phyloP scores from a whole-genome alignment of 2,113 vertebrate species.

The Paracanthobrama guichenoti region DNA sequence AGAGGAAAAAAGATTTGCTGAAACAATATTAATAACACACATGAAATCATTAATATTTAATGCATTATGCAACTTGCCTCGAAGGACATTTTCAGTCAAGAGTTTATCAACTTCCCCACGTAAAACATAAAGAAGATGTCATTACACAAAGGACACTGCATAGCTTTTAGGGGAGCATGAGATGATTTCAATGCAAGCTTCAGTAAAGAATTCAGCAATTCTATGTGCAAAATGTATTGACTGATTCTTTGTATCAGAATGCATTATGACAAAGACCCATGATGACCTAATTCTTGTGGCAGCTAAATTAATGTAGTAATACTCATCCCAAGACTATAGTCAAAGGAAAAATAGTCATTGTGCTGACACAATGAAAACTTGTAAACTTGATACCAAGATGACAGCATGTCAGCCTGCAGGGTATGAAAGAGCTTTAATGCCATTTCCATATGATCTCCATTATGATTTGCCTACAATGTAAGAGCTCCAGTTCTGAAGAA shows the following conservation, averaged over 20 bases:
- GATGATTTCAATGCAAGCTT: background rate
- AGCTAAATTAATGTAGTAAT: background rate
- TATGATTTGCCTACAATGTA: background rate
- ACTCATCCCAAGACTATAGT: background rate
- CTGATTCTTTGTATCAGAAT: background rate
- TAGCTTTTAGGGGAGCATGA: background rate
- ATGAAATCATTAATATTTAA: background rate
- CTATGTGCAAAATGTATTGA: background rate
- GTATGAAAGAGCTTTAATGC: background rate
- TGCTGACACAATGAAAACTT: conserved; percentile 12
- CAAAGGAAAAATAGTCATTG: background rate
- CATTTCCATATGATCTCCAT: background rate
- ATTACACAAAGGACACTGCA: background rate
- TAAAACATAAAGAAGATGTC: background rate
- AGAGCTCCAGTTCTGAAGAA: background rate
- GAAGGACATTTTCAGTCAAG: background rate
- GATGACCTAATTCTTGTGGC: conserved; percentile 13
- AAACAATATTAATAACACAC: background rate
- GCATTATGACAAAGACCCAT: background rate
- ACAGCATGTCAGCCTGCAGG: conserved; percentile 28
- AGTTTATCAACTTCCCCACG: conserved; percentile 8
- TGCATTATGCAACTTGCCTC: background rate
- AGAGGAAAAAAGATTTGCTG: background rate
- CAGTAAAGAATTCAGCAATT: background rate
- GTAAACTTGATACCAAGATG: conserved; percentile 7